Evolutionary conservation across 2,888 invertebrate species (phyloP), one percentile per base, ranked within the genome.

Genomic region (Poecilus cupreus): DNA sequence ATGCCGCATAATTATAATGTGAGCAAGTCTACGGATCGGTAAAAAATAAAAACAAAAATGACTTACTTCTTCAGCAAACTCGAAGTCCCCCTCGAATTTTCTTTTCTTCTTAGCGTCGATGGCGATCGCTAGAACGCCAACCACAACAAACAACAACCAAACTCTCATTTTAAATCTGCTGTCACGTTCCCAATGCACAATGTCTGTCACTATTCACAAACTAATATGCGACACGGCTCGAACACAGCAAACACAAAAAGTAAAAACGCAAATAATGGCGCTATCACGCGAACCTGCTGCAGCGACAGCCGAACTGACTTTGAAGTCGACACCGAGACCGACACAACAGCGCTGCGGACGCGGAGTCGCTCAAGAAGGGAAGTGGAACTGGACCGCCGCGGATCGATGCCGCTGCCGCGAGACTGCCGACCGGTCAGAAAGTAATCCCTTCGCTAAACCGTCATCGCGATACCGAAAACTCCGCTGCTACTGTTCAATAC

Each of bases 21-120:
- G 32, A 32, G 13, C 1, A 13, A 10, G 13, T 32, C 0, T 8
- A 6, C 0, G 32, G 5, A 0, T 32, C 18, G 2, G 16, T 3
- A 68, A 37, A 75, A 75, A 54, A 24, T 26, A 32, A 75, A 51
- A 24, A 51, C 6, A 22, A 26, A 24, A 3, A 26, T 43, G 49
- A 85, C 89, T 91, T 90, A 94, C 94, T 93, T 94, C 94, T 89
- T 94, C 94, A 87, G 94, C 94, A 88, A 94, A 94, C 88, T 94
- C 94, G 88, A 94, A 94, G 89, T 94, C 94, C 82, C 94, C 94
- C 87, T 94, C 94, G 88, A 94, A 94, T 90, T 94, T 94, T 88
- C 93, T 91, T 90, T 94, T 94, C 88, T 93, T 92, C 85, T 91
- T 91, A 74, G 90, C 91, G 83, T 91, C 90, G 84, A 87, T 87